Percentiles rank a stretch among this genome's conserved stretches.
These are phyloP conservation scores for Clarias pachynema DNA, from an alignment of 2,797 vertebrate species.

Conservation along the genomic window DNA sequence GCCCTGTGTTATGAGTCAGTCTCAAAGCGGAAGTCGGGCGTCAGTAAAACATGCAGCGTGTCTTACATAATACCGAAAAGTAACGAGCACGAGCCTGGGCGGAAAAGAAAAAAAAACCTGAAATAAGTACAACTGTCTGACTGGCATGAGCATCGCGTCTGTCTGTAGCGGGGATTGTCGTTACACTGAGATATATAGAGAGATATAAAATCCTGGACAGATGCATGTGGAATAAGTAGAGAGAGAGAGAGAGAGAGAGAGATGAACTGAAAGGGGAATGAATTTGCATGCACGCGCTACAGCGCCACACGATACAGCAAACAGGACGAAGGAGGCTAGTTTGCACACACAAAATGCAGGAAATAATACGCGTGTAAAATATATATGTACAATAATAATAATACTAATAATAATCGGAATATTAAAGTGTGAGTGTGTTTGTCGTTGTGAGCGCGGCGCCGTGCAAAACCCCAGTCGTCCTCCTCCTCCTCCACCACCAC, in stretches of 20 bases:
- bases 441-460: slow-evolving; percentile 33
- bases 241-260: no score
- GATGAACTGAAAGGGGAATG: background rate
- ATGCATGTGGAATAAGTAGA: slow-evolving; percentile 2
- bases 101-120: background rate
- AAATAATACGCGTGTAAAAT: background rate
- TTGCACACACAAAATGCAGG: background rate
- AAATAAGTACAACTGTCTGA: background rate
- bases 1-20: slow-evolving; percentile 65
- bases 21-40: slow-evolving; percentile 79
- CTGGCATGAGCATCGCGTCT: background rate
- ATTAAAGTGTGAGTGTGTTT: background rate
- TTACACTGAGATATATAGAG: background rate
- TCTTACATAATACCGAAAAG: slow-evolving; percentile 74
- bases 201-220: background rate
- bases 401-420: background rate
- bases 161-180: background rate
- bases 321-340: background rate
- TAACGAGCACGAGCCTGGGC: slow-evolving; percentile 18
- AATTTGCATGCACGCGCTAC: slow-evolving; percentile 21
- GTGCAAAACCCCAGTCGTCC: slow-evolving; percentile 19
- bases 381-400: background rate
- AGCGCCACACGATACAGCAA: slow-evolving; percentile 14
- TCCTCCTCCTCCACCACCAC: background rate
- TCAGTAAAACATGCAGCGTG: slow-evolving; percentile 66